Conservation (phyloP, 2,888 invertebrate species). For the Stenodema calcarata region DNA sequence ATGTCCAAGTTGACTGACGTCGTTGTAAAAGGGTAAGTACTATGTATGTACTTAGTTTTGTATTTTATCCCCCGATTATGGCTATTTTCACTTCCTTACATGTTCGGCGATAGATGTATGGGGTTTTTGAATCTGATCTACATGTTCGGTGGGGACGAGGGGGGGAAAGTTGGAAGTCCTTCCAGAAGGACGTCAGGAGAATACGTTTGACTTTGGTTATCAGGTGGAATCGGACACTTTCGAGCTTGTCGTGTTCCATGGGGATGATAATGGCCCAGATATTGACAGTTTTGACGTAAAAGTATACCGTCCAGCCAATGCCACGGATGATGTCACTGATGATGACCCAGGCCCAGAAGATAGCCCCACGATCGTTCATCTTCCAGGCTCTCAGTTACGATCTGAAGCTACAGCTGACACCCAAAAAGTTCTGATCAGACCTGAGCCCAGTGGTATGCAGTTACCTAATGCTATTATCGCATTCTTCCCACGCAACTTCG, state of each 20-base stretch:
- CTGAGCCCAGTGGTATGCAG: neutral
- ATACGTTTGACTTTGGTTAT: too few relatives aligned
- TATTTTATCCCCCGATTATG: neutral
- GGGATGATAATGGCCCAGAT: neutral
- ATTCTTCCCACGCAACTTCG: neutral
- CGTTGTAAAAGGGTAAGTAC: neutral
- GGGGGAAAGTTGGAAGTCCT: neutral
- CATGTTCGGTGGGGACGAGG: neutral
- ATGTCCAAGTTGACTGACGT: neutral
- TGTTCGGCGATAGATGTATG: neutral
- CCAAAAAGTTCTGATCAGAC: neutral
- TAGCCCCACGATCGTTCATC: neutral
- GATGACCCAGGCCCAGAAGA: neutral
- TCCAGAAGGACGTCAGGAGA: too few relatives aligned
- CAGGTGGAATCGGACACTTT: neutral
- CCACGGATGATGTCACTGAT: neutral
- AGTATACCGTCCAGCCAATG: neutral
- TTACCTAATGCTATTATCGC: neutral
- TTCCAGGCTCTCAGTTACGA: constrained; percentile 1
- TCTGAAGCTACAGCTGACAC: neutral
- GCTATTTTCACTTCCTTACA: neutral
- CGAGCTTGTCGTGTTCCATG: neutral
- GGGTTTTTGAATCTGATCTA: neutral
- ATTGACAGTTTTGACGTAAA: neutral
- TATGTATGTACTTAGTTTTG: neutral